Percentiles rank a stretch among this genome's conserved stretches.
phyloP scores from a whole-genome alignment of 2,113 vertebrate species.

The Otus sunia region DNA sequence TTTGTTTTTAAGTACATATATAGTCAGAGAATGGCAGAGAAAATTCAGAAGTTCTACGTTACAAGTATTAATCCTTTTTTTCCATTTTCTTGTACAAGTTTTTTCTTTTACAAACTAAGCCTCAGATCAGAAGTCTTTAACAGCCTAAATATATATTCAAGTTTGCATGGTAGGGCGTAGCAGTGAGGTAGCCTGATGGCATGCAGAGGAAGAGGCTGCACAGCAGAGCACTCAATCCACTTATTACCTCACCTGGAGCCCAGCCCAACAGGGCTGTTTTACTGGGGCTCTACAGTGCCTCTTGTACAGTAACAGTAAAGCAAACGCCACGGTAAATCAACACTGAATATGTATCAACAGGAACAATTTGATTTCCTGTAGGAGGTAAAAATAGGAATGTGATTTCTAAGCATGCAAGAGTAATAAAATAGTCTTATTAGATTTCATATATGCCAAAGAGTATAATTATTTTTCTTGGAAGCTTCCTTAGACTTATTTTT shows the following conservation, averaged over 20 bases:
- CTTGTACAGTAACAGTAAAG: background rate
- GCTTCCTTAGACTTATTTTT: background rate
- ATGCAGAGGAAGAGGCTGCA: background rate
- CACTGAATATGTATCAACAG: rapidly evolving
- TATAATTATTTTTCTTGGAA: background rate
- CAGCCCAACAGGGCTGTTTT: background rate
- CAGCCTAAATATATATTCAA: background rate
- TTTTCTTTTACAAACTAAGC: background rate
- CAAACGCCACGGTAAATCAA: rapidly evolving
- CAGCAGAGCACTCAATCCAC: background rate
- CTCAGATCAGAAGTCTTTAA: background rate
- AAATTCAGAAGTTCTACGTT: background rate
- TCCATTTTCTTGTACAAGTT: background rate
- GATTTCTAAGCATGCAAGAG: background rate
- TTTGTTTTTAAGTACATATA: background rate
- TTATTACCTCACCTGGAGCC: background rate
- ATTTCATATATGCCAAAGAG: background rate
- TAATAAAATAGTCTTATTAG: background rate
- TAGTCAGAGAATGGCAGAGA: background rate
- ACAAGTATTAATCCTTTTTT: background rate
- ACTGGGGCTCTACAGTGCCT: background rate
- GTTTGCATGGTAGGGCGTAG: rapidly evolving
- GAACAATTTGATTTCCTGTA: background rate
- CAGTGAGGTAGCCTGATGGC: background rate
- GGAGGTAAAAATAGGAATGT: background rate